Evolutionary conservation across 2,888 invertebrate species (phyloP).

Genomic region (Tuta absoluta): DNA sequence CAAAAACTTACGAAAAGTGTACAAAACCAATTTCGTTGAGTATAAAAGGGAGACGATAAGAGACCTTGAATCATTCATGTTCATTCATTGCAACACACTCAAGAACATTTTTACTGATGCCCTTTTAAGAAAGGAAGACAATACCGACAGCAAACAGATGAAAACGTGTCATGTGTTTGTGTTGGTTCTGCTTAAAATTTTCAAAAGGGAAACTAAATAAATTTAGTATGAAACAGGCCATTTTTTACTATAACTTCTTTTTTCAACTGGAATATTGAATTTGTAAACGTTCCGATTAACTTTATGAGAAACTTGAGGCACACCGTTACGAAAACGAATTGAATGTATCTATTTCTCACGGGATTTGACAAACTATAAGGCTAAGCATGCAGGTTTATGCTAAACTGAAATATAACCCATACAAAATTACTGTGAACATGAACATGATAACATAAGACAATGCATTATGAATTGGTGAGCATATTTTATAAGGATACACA

Average conservation of each 20-base stretch:
- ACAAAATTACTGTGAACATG: no score
- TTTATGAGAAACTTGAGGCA: no score
- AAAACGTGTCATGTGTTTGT: neutral
- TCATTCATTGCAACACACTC: slow-evolving; percentile 20
- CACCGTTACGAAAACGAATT: no score
- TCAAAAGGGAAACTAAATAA: no score
- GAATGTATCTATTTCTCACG: slow-evolving; percentile 43
- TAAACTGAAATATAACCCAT: neutral
- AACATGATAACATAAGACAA: neutral
- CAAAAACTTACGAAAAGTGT: slow-evolving; percentile 25
- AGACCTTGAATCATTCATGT: slow-evolving; percentile 25
- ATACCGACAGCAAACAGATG: neutral
- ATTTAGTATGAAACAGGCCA: no score
- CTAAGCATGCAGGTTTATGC: neutral
- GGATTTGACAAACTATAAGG: slow-evolving; percentile 36
- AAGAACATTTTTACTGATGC: slow-evolving; percentile 17
- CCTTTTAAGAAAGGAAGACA: slow-evolving; percentile 16
- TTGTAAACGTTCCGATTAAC: no score
- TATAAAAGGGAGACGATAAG: slow-evolving; percentile 17
- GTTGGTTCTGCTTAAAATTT: slow-evolving; percentile 31
- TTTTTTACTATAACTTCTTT: no score
- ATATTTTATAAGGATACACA: no score
- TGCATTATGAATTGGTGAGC: neutral
- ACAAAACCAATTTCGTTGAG: slow-evolving; percentile 23
- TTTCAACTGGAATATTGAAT: no score